Evolutionary conservation across 2,113 vertebrate genomes (phyloP).

Genomic region (Dasypus novemcinctus): DNA sequence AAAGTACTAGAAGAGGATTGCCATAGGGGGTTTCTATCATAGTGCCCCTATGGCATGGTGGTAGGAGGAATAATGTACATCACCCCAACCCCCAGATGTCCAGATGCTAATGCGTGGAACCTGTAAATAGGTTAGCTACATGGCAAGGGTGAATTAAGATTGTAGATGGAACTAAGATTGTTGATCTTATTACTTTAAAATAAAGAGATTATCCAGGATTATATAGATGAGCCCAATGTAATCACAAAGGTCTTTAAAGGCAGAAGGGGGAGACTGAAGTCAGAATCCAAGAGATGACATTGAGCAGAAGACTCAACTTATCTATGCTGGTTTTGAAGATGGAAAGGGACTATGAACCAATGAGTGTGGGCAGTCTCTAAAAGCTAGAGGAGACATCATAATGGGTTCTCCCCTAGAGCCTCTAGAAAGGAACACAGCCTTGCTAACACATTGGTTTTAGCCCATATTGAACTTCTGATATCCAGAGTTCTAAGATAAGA

Average conservation of each 20-base stretch:
- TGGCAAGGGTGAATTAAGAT: background rate
- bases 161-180: background rate
- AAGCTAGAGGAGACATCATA: background rate
- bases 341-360: background rate
- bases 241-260: background rate
- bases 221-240: background rate
- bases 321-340: background rate
- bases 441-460: background rate
- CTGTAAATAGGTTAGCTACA: background rate
- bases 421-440: background rate
- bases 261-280: background rate
- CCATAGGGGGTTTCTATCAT: background rate
- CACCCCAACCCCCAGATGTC: background rate
- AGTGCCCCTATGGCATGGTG: background rate
- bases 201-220: background rate
- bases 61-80: background rate
- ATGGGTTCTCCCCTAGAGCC: background rate
- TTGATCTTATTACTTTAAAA: background rate
- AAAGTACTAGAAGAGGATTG: background rate
- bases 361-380: too few relatives aligned
- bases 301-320: background rate
- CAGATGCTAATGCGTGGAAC: background rate
- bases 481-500: background rate
- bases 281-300: background rate
- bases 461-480: background rate